A percentile compares a stretch with the other conserved stretches of the same genome.
Evolutionary conservation across 1,140 invertebrate species (phyloP).

Genomic region (Aphelinus certus): DNA sequence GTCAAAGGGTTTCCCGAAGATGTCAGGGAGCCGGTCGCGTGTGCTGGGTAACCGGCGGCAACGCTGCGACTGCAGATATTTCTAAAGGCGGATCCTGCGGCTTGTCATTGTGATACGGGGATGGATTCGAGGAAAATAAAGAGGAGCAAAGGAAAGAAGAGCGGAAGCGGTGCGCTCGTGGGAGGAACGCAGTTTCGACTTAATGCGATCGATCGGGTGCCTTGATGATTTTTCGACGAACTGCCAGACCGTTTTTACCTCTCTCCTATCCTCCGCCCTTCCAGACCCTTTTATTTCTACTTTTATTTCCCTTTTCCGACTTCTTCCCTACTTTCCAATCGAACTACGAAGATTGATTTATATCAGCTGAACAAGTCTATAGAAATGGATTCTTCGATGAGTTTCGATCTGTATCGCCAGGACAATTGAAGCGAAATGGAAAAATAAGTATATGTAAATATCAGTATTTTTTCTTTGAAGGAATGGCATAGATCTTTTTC

Average conservation of each 20-base stretch:
- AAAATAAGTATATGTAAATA: too few species aligned
- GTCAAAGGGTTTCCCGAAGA: constrained; percentile 14
- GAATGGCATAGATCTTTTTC: too few species aligned
- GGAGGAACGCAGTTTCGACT: constrained; percentile 7
- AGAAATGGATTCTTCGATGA: not conserved
- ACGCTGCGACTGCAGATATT: constrained; percentile 27
- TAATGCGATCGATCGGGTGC: constrained; percentile 5
- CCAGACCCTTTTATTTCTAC: constrained; percentile 13
- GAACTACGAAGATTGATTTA: not conserved
- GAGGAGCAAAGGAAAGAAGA: not conserved
- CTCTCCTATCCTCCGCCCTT: not conserved
- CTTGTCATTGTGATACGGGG: constrained; percentile 28
- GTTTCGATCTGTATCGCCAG: too few species aligned
- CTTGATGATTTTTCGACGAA: constrained; percentile 28
- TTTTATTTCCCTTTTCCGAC: constrained; percentile 11
- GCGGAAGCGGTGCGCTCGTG: not conserved
- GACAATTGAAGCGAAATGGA: too few species aligned
- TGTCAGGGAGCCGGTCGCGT: not conserved
- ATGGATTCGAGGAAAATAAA: constrained; percentile 29
- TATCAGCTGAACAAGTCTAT: constrained; percentile 1
- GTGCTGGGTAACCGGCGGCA: not conserved
- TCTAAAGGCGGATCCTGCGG: constrained; percentile 28
- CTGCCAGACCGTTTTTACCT: constrained; percentile 2
- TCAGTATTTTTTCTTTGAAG: too few species aligned
- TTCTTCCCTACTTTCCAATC: too few species aligned